phyloP scores from a whole-genome alignment of 2,113 vertebrate genomes.

The Balaeniceps rex region DNA sequence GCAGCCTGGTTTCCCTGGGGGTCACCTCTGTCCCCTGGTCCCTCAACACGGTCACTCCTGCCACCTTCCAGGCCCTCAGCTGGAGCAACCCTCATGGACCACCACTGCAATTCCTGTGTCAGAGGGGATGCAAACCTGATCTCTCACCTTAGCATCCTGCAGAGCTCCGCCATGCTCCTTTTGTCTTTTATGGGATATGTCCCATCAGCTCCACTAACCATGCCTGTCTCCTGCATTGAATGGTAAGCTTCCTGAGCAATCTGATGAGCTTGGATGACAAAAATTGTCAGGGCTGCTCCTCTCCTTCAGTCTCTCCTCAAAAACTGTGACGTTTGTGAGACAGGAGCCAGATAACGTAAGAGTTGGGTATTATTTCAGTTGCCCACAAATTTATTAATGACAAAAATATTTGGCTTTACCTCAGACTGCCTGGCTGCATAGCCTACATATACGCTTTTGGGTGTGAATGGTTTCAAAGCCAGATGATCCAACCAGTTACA shows the following conservation, averaged over 20 bases:
- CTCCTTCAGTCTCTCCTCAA: neutral
- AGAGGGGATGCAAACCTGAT: neutral
- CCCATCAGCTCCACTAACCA: neutral
- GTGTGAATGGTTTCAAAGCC: neutral
- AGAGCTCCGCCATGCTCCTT: accelerated
- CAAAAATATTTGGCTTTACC: neutral
- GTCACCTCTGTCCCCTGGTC: neutral
- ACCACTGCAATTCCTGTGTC: neutral
- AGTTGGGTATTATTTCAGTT: neutral
- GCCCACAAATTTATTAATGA: neutral
- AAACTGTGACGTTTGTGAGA: neutral
- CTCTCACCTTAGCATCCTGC: neutral
- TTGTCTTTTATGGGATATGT: neutral
- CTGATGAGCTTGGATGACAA: neutral
- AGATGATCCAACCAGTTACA: neutral
- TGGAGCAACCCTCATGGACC: neutral
- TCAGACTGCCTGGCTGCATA: neutral
- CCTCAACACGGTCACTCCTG: accelerated
- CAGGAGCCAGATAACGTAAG: neutral
- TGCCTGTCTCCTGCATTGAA: neutral
- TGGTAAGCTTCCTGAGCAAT: neutral
- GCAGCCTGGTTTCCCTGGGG: accelerated
- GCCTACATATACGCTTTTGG: neutral
- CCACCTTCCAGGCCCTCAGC: neutral
- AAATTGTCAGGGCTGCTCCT: neutral